Evolutionary conservation across 1,140 invertebrate genomes (phyloP), one percentile per base, ranked within the genome.

Genomic region (Philotrypesis tridentata): DNA sequence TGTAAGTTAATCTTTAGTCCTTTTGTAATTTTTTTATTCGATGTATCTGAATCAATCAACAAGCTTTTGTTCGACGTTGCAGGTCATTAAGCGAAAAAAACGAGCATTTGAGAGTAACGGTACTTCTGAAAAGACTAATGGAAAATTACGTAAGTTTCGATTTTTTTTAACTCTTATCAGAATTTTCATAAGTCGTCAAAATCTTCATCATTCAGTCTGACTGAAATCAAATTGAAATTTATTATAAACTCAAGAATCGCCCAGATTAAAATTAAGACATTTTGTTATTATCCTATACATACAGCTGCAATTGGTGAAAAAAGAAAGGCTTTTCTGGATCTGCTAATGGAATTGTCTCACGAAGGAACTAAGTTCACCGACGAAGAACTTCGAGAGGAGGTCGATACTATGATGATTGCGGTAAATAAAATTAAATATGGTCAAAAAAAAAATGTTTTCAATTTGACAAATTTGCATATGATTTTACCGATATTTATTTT

Each of bases 391-490:
- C 89, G 94, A 21, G 95, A 96, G 86, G 95, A 96, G 90, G 95
- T 96, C 12, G 95, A 96, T 85, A 96, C 95, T 0, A 96, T 96
- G 85, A 96, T 95, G 83, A 94, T 95, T 84, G 94, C 94, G 14
- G 83, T 84, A 70, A 77, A 25, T 78, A 25, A 48, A 31, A n/a
- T n/a, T n/a, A n/a, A n/a, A n/a, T n/a, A n/a, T n/a, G n/a, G n/a
- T n/a, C n/a, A n/a, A n/a, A n/a, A 55, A n/a, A n/a, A n/a, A n/a
- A n/a, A n/a, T n/a, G n/a, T n/a, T n/a, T n/a, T n/a, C n/a, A n/a
- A n/a, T n/a, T n/a, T n/a, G n/a, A n/a, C n/a, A n/a, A n/a, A n/a
- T n/a, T n/a, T n/a, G n/a, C n/a, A n/a, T n/a, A n/a, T n/a, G n/a
- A n/a, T n/a, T n/a, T n/a, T n/a, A n/a, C n/a, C n/a, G n/a, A n/a